Evolutionary conservation across 1,140 invertebrate species (phyloP).

Genomic region (Drosophila ambigua): DNA sequence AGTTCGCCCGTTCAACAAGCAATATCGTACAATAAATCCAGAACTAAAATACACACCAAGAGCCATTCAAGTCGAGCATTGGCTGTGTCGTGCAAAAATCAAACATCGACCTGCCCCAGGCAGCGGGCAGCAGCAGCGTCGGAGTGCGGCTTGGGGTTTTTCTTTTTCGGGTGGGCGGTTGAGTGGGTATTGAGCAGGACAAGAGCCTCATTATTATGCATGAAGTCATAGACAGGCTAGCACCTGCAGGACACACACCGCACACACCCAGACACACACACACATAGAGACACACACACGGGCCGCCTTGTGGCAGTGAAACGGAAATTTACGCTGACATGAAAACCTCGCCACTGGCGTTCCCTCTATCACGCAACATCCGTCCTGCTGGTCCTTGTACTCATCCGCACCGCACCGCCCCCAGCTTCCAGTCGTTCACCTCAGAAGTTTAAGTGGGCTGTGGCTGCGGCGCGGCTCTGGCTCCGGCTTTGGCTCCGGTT

Average conservation of each 20-base stretch:
- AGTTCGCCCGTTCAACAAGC: slow-evolving; percentile 43
- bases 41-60: slow-evolving; percentile 58
- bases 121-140: slow-evolving; percentile 7
- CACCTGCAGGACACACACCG: slow-evolving; percentile 71
- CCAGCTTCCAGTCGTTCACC: slow-evolving; percentile 42
- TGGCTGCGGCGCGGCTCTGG: slow-evolving; percentile 27
- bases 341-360: slow-evolving; percentile 70
- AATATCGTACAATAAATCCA: slow-evolving; percentile 74
- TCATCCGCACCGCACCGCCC: not conserved
- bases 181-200: slow-evolving; percentile 38
- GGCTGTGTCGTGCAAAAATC: slow-evolving; percentile 38
- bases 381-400: slow-evolving; percentile 20
- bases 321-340: slow-evolving; percentile 80
- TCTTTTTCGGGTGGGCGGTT: slow-evolving; percentile 14
- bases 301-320: slow-evolving; percentile 56
- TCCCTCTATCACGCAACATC: slow-evolving; percentile 70
- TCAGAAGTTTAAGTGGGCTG: slow-evolving; percentile 75
- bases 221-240: slow-evolving; percentile 77
- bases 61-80: slow-evolving; percentile 46
- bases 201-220: slow-evolving; percentile 74
- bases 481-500: slow-evolving; percentile 21
- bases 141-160: not conserved
- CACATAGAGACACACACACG: not conserved
- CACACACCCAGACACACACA: slow-evolving; percentile 12
- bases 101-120: slow-evolving; percentile 49